A percentile compares a stretch with the other conserved stretches of the same genome.
Evolutionary conservation across 2,113 vertebrate species (phyloP).

Genomic region (Orycteropus afer): DNA sequence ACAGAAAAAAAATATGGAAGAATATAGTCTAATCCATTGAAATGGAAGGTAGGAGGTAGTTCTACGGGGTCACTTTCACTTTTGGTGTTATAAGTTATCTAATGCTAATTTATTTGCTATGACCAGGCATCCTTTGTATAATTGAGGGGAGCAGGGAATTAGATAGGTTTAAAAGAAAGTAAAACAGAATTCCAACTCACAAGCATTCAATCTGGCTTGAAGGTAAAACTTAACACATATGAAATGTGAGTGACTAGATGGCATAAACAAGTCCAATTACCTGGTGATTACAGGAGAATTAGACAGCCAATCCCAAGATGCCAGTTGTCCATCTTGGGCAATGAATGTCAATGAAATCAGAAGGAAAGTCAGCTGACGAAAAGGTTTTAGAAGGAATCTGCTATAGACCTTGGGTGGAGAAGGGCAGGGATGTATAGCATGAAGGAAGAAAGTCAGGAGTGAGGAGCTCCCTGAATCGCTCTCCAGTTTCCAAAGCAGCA

Average conservation of each 20-base stretch:
- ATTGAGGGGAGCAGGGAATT: neutral
- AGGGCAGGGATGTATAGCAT: neutral
- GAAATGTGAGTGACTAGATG: neutral
- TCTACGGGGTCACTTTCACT: neutral
- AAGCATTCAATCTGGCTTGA: slow-evolving; percentile 17
- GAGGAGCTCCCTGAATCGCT: neutral
- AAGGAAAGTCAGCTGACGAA: neutral
- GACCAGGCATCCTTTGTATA: neutral
- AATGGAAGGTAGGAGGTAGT: neutral
- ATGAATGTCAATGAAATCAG: neutral
- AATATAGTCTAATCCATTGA: neutral
- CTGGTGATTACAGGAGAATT: neutral
- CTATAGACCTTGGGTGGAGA: neutral
- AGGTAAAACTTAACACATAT: neutral
- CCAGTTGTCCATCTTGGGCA: neutral
- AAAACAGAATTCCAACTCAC: slow-evolving; percentile 4
- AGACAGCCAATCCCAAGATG: neutral
- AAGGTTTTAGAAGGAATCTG: neutral
- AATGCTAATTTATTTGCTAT: neutral
- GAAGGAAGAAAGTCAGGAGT: too few relatives aligned
- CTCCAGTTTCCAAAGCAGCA: neutral
- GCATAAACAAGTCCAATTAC: neutral
- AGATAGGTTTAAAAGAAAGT: neutral
- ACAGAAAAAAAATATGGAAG: neutral
- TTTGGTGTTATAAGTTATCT: neutral